Evolutionary conservation across 2,113 vertebrate genomes (phyloP).

Genomic region (Peucedramus taeniatus): DNA sequence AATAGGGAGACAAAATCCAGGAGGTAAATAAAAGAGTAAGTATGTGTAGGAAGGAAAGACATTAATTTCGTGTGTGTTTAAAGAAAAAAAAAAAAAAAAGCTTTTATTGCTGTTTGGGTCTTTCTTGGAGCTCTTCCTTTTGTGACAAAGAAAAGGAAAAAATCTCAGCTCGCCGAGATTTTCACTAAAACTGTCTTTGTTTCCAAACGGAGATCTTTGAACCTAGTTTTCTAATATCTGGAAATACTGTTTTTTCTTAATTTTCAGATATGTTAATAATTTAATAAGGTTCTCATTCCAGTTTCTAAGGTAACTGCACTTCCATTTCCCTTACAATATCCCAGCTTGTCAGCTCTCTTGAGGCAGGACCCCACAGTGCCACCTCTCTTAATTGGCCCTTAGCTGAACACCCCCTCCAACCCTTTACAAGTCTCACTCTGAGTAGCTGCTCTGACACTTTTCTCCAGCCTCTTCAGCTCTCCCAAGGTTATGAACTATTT

Average conservation of each 20-base stretch:
- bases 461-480: neutral
- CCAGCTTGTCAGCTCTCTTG: neutral
- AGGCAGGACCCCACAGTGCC: neutral
- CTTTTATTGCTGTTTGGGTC: constrained; percentile 39
- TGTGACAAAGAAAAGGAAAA: constrained; percentile 76
- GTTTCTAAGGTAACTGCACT: neutral
- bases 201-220: constrained; percentile 77
- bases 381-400: neutral
- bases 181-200: constrained; percentile 75
- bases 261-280: constrained; percentile 79
- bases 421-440: neutral
- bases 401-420: neutral
- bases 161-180: constrained; percentile 76
- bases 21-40: neutral
- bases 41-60: neutral
- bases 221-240: constrained; percentile 82
- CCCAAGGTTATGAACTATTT: neutral
- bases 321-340: neutral
- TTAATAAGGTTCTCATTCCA: constrained; percentile 75
- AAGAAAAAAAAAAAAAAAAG: neutral
- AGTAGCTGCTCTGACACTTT: neutral
- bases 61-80: neutral
- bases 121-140: constrained; percentile 78
- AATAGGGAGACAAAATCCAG: neutral
- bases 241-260: constrained; percentile 78